A percentile compares a stretch with the other conserved stretches of the same genome.
Evolutionary conservation across 1,140 invertebrate genomes (phyloP).

Genomic region (Anastrepha ludens): DNA sequence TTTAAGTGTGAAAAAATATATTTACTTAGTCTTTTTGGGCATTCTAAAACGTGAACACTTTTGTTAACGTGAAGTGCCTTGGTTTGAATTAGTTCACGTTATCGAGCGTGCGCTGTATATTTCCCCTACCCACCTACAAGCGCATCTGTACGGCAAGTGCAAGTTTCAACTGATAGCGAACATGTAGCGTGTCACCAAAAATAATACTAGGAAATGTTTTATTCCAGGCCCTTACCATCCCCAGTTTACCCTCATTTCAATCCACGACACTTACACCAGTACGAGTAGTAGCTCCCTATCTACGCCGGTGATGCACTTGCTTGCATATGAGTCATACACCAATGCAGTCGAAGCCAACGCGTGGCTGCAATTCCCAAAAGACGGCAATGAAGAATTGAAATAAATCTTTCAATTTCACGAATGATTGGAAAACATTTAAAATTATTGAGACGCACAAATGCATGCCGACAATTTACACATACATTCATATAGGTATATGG

Average conservation of each 20-base stretch:
- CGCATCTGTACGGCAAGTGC: too few relatives aligned
- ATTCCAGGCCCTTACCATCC: too few relatives aligned
- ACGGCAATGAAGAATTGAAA: slow-evolving; percentile 14
- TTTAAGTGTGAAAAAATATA: too few relatives aligned
- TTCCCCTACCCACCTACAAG: too few relatives aligned
- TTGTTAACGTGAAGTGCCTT: too few relatives aligned
- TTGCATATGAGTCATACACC: neutral
- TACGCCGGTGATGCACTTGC: neutral
- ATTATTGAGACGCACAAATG: slow-evolving; percentile 3
- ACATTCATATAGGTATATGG: neutral
- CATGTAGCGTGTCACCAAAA: too few relatives aligned
- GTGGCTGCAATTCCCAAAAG: neutral
- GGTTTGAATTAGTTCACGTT: too few relatives aligned
- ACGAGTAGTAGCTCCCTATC: neutral
- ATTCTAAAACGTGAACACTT: too few relatives aligned
- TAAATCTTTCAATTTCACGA: slow-evolving; percentile 51
- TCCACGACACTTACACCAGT: neutral
- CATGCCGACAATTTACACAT: neutral
- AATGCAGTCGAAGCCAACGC: neutral
- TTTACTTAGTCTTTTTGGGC: too few relatives aligned
- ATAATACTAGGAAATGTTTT: too few relatives aligned
- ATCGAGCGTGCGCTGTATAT: too few relatives aligned
- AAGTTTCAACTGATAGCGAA: too few relatives aligned
- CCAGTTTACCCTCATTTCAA: neutral
- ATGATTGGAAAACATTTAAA: slow-evolving; percentile 37